Base-by-base conservation (phyloP, 2,113 vertebrate genomes). In the Callorhinus ursinus region DNA sequence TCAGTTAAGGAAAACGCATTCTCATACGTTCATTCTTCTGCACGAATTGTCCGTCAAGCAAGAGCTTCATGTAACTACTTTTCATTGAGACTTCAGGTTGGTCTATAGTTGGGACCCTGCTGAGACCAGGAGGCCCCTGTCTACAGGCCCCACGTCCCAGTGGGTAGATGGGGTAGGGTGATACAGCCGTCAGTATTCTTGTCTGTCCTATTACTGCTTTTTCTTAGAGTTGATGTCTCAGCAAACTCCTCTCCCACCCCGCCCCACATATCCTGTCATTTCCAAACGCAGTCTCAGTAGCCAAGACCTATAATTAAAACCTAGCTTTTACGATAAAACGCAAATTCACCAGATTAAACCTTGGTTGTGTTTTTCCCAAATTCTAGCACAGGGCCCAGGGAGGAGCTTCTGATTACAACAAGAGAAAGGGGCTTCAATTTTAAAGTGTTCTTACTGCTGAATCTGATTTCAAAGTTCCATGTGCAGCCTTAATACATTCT, bases 381-480 rank as follows among this genome's bases (percentile, higher is more conserved):
- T 61, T 33, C n/a, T 0, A 36, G 7, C 63, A 22, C 31, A 14
- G 26, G 36, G 14, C 51, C 42, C 3, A 1, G 0, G 0, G 69
- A 5, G 21, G 46, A 72, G 19, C 22, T 26, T 87, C 59, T 74
- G 28, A 92, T 57, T 7, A 46, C 51, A 90, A n/a, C 49, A 63
- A 83, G 49, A 83, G 36, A 85, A 81, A 42, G 7, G 51, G 7
- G 2, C 53, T 90, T 63, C 31, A 9, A 10, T 49, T 21, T 74
- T 69, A 51, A 93, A 88, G 82, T 80, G 31, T 12, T 69, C 13
- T 13, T 33, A 39, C 24, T 53, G 26, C 14, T 42, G 31, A 90
- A 2, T 84, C 49, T n/a, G 5, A 79, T 90, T 92, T 80, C 24
- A 67, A 7, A 39, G 55, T 67, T 95, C 28, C 21, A 53, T 13